phyloP scores from a whole-genome alignment of 2,888 invertebrate species.

The Electrophaes corylata region DNA sequence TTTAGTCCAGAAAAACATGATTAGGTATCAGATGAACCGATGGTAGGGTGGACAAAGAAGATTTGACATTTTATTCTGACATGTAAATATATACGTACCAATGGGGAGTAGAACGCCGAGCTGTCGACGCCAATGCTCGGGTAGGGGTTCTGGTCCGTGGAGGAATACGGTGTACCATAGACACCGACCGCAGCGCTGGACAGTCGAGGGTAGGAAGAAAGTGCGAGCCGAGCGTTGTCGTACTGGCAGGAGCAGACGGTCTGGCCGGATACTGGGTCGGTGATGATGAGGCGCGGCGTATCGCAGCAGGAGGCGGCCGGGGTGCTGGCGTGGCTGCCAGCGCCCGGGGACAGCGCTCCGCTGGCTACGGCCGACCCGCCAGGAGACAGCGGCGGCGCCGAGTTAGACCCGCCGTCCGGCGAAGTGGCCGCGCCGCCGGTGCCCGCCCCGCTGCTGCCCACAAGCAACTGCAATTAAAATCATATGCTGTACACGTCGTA shows the following conservation, averaged over 20 bases:
- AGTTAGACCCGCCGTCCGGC: constrained; percentile 87
- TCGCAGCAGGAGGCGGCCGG: constrained; percentile 91
- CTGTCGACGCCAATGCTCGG: constrained; percentile 97
- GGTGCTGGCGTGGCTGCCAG: constrained; percentile 80
- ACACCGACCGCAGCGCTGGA: constrained; percentile 91
- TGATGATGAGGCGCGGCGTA: constrained; percentile 95
- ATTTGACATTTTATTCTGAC: constrained; percentile 5
- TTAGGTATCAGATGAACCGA: constrained; percentile 4
- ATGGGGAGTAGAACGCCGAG: constrained; percentile 96
- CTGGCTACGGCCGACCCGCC: constrained; percentile 87
- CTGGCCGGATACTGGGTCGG: constrained; percentile 96
- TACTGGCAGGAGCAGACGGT: constrained; percentile 97
- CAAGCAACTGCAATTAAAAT: constrained; percentile 85
- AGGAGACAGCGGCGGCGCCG: constrained; percentile 89
- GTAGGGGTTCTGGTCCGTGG: constrained; percentile 96
- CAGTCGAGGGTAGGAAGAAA: constrained; percentile 91
- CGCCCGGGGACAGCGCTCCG: constrained; percentile 85
- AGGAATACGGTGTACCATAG: constrained; percentile 94
- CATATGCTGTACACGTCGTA: background rate
- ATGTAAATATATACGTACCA: constrained; percentile 88
- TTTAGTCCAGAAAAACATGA: constrained; percentile 1
- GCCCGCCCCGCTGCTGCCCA: constrained; percentile 90
- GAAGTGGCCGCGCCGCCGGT: constrained; percentile 90
- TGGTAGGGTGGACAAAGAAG: constrained; percentile 2
- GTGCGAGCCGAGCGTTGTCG: constrained; percentile 93